Conservation (phyloP, 2,113 vertebrate species). For the Odontesthes bonariensis region DNA sequence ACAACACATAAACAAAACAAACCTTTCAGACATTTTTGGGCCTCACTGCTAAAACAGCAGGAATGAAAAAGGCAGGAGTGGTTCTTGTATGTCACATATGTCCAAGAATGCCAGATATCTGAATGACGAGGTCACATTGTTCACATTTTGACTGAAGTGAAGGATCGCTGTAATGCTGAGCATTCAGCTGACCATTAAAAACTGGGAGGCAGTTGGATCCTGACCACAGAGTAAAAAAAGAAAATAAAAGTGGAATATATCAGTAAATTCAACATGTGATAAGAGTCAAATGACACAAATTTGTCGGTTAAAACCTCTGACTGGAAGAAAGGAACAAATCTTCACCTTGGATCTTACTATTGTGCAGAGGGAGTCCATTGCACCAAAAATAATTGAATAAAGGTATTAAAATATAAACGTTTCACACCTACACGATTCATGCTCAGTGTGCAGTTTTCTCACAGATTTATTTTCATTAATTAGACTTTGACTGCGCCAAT, state of each 20-base stretch:
- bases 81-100: constrained; percentile 17
- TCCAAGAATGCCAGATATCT: constrained; percentile 45
- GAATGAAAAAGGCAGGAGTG: background rate
- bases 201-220: constrained; percentile 19
- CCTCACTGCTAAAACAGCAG: constrained; percentile 21
- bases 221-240: constrained; percentile 1
- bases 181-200: constrained; percentile 59
- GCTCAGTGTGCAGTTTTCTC: too few relatives aligned
- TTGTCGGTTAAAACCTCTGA: background rate
- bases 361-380: background rate
- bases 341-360: too few relatives aligned
- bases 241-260: background rate
- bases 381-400: too few relatives aligned
- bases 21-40: background rate
- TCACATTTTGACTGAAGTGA: constrained; percentile 42
- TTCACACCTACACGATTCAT: too few relatives aligned
- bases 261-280: constrained; percentile 16
- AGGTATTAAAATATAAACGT: too few relatives aligned
- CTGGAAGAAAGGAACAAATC: background rate
- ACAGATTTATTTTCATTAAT: too few relatives aligned
- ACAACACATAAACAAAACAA: background rate
- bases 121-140: constrained; percentile 49
- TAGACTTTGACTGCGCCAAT: too few relatives aligned
- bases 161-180: constrained; percentile 55
- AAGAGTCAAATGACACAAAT: constrained; percentile 31